phyloP scores from a whole-genome alignment of 1,140 invertebrate genomes.

The Lepeophtheirus salmonis region DNA sequence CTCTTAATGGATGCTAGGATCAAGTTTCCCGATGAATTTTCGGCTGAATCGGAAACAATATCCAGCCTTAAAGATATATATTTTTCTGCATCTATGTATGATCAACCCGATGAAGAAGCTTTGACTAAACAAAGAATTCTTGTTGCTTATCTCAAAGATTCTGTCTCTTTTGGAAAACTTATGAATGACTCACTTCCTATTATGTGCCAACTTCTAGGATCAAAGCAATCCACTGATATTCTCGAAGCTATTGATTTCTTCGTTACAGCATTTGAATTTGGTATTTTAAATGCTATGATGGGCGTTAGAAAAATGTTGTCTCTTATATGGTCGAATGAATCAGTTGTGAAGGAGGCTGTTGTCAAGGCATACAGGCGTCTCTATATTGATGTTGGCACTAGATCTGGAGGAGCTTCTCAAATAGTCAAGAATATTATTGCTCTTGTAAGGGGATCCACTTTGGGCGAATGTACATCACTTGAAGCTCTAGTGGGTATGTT shows the following conservation, averaged over 20 bases:
- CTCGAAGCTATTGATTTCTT: slow-evolving; percentile 67
- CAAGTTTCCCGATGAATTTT: slow-evolving; percentile 19
- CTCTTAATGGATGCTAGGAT: slow-evolving; percentile 18
- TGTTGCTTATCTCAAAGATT: slow-evolving; percentile 35
- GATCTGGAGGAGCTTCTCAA: not conserved
- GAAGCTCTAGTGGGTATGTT: slow-evolving; percentile 45
- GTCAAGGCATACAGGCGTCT: slow-evolving; percentile 41
- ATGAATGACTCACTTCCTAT: slow-evolving; percentile 47
- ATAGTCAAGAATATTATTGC: slow-evolving; percentile 36
- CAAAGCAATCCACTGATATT: slow-evolving; percentile 51
- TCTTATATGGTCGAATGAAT: slow-evolving; percentile 49
- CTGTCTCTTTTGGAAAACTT: slow-evolving; percentile 40
- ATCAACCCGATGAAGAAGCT: slow-evolving; percentile 21
- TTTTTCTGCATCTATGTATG: slow-evolving; percentile 12
- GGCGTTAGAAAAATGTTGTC: slow-evolving; percentile 54
- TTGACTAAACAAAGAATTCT: slow-evolving; percentile 28
- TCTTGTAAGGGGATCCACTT: slow-evolving; percentile 36
- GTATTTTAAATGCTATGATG: slow-evolving; percentile 41
- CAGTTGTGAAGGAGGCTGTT: slow-evolving; percentile 40
- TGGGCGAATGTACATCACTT: slow-evolving; percentile 45
- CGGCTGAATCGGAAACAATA: slow-evolving; percentile 22
- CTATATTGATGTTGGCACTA: slow-evolving; percentile 31
- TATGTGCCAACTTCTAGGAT: slow-evolving; percentile 48
- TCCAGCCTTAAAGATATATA: slow-evolving; percentile 24
- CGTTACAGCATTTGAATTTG: slow-evolving; percentile 31